Conservation (phyloP, 2,113 vertebrate genomes). For the Mus musculus region GRCm39 chrX:71176501-71177000, state of each 20-base stretch:
- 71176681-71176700: neutral
- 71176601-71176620: neutral
- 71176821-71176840: constrained; percentile 66
- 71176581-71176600: neutral
- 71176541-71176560: neutral
- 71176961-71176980: neutral
- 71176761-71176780: constrained; percentile 43
- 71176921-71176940: constrained; percentile 25
- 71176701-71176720: neutral
- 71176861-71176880: constrained; percentile 47
- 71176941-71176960: neutral
- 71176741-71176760: neutral
- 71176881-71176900: constrained; percentile 59
- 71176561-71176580: neutral
- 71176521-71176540: neutral
- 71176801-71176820: neutral
- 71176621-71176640: neutral
- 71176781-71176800: constrained; percentile 45
- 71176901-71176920: constrained; percentile 36
- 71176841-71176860: constrained; percentile 58
- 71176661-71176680: neutral
- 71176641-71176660: neutral
- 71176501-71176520: neutral
- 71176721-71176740: neutral
- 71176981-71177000: neutral